Evolutionary conservation across 2,888 invertebrate genomes (phyloP), one percentile per base, ranked within the genome.

Genomic region (Nasonia oneida): DNA sequence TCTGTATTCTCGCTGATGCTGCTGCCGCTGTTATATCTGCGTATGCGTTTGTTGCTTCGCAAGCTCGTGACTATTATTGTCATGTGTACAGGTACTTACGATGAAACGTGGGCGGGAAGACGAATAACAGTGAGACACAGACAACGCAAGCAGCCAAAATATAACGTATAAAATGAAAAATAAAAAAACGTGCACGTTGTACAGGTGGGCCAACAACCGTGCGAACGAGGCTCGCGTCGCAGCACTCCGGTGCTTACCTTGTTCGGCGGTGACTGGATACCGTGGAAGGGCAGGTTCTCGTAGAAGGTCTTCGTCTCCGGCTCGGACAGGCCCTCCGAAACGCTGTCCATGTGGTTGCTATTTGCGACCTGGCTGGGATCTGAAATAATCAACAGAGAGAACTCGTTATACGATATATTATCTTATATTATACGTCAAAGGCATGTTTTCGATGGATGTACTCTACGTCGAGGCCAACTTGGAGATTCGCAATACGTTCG

Each of bases 251-350:
- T 23, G 0, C 1, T 94, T 96, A 98, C 98, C 97, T 98, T 98
- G 94, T 98, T 97, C 91, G 98, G 98, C 92, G 98, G 97, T 94
- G 97, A 97, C 94, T 98, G 98, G 92, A 98, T 96, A 91, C 98
- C 98, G 94, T 98, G 98, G 96, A 98, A 98, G 93, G 98, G 98
- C 92, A 98, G 96, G 94, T 98, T 98, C 95, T 98, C 98, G 95
- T 98, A 98, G 93, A 97, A 96, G 81, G 94, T 94, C 93, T 97
- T 97, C 90, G 97, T 97, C 91, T 96, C 95, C 94, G 96, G 96
- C 94, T 97, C 97, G 94, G 96, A 96, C 93, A 96, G 95, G 94
- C 95, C 96, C 95, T 95, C 96, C 95, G 95, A 93, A 86, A 92
- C 91, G 89, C 92, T 93, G 90, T 92, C 93, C 90, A 93, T 91